phyloP scores from a whole-genome alignment of 2,888 invertebrate species.

The Plutella xylostella region DNA sequence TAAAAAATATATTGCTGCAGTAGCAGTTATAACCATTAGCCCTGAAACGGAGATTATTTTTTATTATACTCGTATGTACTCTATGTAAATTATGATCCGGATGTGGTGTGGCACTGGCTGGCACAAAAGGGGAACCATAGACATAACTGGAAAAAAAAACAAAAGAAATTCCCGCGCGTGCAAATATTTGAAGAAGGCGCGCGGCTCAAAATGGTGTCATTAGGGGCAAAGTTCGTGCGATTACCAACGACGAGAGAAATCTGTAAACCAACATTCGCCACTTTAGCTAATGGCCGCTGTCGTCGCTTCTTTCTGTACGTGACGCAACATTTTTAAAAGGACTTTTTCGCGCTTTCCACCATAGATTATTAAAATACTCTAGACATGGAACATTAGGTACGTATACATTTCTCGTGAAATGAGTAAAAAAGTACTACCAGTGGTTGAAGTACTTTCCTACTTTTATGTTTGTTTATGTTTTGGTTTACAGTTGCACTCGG shows the following conservation, averaged over 20 bases:
- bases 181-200: conserved; percentile 21
- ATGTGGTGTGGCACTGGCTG: too few relatives aligned
- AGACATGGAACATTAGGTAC: too few relatives aligned
- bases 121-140: too few relatives aligned
- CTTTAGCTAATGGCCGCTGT: conserved; percentile 66
- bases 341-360: conserved; percentile 70
- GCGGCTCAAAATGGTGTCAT: conserved; percentile 18
- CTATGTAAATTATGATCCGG: too few relatives aligned
- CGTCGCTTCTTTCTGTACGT: conserved; percentile 57
- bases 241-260: conserved; percentile 31
- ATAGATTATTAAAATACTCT: too few relatives aligned
- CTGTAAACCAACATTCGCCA: conserved; percentile 64
- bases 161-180: neutral
- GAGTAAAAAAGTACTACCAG: neutral
- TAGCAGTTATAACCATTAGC: too few relatives aligned
- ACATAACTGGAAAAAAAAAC: too few relatives aligned
- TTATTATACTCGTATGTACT: too few relatives aligned
- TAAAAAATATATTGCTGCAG: too few relatives aligned
- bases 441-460: neutral
- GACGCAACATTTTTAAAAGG: conserved; percentile 69
- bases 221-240: conserved; percentile 4
- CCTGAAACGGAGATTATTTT: too few relatives aligned
- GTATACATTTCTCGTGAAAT: neutral
- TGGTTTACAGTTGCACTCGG: neutral
- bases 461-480: neutral